Evolutionary conservation across 2,797 vertebrate genomes (phyloP), one percentile per base, ranked within the genome.

Genomic region (Chelonia mydas): DNA sequence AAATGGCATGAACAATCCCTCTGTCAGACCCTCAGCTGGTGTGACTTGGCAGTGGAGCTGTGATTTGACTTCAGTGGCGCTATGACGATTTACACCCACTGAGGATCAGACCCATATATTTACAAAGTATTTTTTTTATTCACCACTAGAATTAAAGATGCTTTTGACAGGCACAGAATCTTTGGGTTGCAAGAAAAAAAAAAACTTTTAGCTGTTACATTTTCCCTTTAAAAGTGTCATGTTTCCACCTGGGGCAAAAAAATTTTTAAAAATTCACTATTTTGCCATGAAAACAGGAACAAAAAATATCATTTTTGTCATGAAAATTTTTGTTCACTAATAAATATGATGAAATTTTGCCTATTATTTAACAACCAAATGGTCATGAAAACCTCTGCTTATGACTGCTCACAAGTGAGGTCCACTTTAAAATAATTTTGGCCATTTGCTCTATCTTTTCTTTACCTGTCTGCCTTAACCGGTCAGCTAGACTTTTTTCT

Each of bases 121-220:
- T 95, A 93, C 37, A 83, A 83, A 86, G n/a, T 88, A 55, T 23
- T 74, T 54, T 54, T 59, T 88, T 89, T 81, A 33, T 89, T 89
- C 37, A 59, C 7, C 5, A 31, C 59, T 1, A 79, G 72, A 92
- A 79, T 83, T 45, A 89, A 82, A 83, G 27, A 2, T 59, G 61
- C 2, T 81, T 91, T 93, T 17, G 37, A 33, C 19, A 19, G 84
- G 59, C n/a, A 74, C 57, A 87, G 83, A 28, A 90, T 82, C 5
- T 3, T 78, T 17, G 37, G 27, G 21, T 82, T 85, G 31, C 17
- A 53, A 65, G 12, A 11, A 13, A 59, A 57, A 59, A 57, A 93
- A 55, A 88, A 83, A 0, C 53, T 10, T 94, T 86, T 41, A 85
- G 41, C 37, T 27, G 7, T 78, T 53, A 21, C 2, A 41, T 87